These are phyloP conservation scores for Elgaria multicarinata DNA, from an alignment of 2,113 vertebrate genomes.

Conservation along the genomic window DNA sequence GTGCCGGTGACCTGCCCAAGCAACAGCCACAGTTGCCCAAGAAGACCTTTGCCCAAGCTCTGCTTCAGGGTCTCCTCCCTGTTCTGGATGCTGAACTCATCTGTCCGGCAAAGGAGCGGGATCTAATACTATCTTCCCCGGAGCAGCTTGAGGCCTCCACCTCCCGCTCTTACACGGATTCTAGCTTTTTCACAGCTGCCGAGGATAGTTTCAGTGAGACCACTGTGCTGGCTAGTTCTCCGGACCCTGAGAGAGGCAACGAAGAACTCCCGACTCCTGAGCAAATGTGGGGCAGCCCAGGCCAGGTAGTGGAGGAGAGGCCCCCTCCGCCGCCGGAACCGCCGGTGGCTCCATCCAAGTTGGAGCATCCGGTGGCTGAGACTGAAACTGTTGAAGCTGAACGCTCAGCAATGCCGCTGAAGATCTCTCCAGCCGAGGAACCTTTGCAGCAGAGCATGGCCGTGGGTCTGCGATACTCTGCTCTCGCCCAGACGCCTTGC, in stretches of 20 bases:
- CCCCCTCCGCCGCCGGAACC: background rate
- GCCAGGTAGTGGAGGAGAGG: background rate
- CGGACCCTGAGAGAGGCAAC: background rate
- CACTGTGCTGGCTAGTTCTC: background rate
- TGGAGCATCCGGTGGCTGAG: background rate
- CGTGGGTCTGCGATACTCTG: background rate
- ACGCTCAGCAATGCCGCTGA: background rate
- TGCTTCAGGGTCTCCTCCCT: background rate
- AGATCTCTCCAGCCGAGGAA: background rate
- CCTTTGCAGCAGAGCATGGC: background rate
- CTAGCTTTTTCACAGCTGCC: background rate
- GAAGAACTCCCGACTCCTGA: background rate
- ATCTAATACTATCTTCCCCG: accelerated
- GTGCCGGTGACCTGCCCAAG: background rate
- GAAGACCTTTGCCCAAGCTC: conserved; percentile 23
- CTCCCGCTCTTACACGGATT: background rate
- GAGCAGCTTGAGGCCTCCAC: background rate
- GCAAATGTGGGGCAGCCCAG: background rate
- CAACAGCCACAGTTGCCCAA: background rate
- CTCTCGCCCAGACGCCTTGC: accelerated
- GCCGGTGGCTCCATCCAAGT: background rate
- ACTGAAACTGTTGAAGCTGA: background rate
- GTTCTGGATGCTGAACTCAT: accelerated
- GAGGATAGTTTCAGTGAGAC: background rate
- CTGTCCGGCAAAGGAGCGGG: background rate